Base-by-base conservation (phyloP, 2,888 invertebrate genomes). In the Brenthis daphne region DNA sequence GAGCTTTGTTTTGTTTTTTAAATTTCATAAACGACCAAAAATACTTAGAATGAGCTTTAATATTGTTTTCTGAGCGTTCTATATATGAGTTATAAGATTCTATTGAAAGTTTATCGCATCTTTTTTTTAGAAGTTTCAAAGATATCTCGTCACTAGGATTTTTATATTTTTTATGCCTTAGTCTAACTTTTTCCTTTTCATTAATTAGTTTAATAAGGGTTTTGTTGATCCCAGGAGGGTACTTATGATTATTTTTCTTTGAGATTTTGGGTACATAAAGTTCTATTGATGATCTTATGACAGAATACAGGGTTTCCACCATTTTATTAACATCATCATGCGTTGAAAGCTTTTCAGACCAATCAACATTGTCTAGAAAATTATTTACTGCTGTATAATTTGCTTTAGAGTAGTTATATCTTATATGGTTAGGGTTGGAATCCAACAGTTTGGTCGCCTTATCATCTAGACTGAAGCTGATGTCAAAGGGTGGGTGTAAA, bases 171-270 rank as follows among this genome's bases (percentile, higher is more conserved):
- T 60, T 60, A 48, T 60, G 50, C 11, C 60, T 48, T 12, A 14
- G 8, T 20, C 53, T 51, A 4, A 51, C 3, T 33, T 50, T 53
- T 51, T 53, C 63, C 54, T 57, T 57, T 57, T 57, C n/a, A 16
- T 51, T 51, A 16, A 16, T 51, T n/a, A 5, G 16, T 51, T 51
- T 51, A 37, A 63, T 80, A 73, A 71, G 77, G 76, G 73, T 79
- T 63, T 73, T 75, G 13, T 14, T 57, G 16, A 57, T 50, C 60
- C 60, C 50, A 0, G 50, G 47, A 13, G 60, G 60, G 24, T 60
- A 60, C 50, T 60, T 60, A 16, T 5, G 3, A 6, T 20, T 48
- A 20, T 48, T 60, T 11, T 6, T 47, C 5, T 60, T 5, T 24
- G 5, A 11, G 14, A 16, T 60, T 57, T 57, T 57, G 24, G 48